A percentile compares a stretch with the other conserved stretches of the same genome.
Conservation (phyloP, 2,888 invertebrate genomes). For the Homarus gammarus region DNA sequence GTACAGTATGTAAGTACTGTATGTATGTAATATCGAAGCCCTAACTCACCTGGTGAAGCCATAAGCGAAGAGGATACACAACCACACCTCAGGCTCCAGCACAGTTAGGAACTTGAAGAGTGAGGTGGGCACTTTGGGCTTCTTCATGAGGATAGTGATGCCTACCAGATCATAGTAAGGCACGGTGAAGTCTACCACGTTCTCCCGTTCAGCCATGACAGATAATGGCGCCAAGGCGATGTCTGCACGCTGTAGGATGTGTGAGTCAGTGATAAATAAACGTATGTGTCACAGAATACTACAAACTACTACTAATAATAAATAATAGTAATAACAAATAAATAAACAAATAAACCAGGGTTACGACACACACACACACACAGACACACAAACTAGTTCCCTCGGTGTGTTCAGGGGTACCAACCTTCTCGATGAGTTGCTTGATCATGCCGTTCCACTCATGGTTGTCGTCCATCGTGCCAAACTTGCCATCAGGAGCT, state of each 20-base stretch:
- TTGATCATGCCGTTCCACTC: slow-evolving; percentile 90
- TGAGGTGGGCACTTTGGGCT: slow-evolving; percentile 92
- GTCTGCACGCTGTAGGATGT: slow-evolving; percentile 81
- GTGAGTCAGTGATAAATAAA: background rate
- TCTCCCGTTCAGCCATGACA: slow-evolving; percentile 98
- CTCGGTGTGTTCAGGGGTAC: too few relatives aligned
- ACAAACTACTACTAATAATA: too few relatives aligned
- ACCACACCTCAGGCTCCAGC: slow-evolving; percentile 97
- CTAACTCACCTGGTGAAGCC: slow-evolving; percentile 89
- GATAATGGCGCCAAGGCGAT: slow-evolving; percentile 95
- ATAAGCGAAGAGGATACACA: slow-evolving; percentile 96
- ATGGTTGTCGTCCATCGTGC: slow-evolving; percentile 91
- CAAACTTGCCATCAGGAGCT: slow-evolving; percentile 90
- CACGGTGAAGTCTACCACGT: slow-evolving; percentile 96
- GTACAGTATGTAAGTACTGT: too few relatives aligned
- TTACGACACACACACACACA: too few relatives aligned
- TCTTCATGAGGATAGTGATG: slow-evolving; percentile 96
- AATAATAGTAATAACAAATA: too few relatives aligned
- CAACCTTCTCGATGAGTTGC: slow-evolving; percentile 87
- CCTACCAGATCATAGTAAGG: slow-evolving; percentile 99
- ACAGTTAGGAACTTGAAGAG: slow-evolving; percentile 98
- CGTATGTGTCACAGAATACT: too few relatives aligned
- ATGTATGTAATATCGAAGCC: too few relatives aligned
- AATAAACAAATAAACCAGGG: too few relatives aligned
- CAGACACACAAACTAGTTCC: too few relatives aligned